Conservation (phyloP, 2,888 invertebrate species). For the Xanthorhoe designata region DNA sequence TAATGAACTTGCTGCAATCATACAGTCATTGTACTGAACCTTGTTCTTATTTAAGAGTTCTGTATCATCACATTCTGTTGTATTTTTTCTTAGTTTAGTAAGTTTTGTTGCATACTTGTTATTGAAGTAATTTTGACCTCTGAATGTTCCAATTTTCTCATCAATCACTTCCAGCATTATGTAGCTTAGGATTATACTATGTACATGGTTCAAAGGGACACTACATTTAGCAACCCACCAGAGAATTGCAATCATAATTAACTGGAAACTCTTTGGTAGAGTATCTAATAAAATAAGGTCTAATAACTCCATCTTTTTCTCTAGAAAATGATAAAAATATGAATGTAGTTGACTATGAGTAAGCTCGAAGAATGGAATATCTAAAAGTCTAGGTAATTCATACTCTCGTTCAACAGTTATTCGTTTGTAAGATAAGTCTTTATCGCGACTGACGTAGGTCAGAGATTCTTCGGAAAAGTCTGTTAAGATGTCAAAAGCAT, state of each 20-base stretch:
- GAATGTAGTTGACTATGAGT: slow-evolving; percentile 57
- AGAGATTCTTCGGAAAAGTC: slow-evolving; percentile 68
- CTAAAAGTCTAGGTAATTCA: slow-evolving; percentile 55
- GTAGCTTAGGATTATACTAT: slow-evolving; percentile 85
- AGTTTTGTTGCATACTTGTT: slow-evolving; percentile 74
- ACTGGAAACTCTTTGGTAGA: slow-evolving; percentile 85
- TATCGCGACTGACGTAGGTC: slow-evolving; percentile 71
- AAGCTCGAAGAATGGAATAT: slow-evolving; percentile 59
- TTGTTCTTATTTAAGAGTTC: slow-evolving; percentile 77
- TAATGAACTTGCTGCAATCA: slow-evolving; percentile 85
- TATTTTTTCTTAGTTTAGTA: slow-evolving; percentile 59
- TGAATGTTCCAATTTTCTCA: slow-evolving; percentile 82
- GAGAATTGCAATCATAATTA: slow-evolving; percentile 84
- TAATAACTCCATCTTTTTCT: slow-evolving; percentile 66
- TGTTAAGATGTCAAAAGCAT: slow-evolving; percentile 82
- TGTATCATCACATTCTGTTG: slow-evolving; percentile 45
- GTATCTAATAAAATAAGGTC: slow-evolving; percentile 65
- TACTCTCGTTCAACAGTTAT: slow-evolving; percentile 59
- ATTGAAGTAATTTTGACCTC: slow-evolving; percentile 78
- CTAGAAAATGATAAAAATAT: slow-evolving; percentile 80
- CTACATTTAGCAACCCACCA: slow-evolving; percentile 85
- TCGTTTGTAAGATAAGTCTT: slow-evolving; percentile 61
- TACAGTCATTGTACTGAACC: slow-evolving; percentile 85
- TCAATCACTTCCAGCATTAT: slow-evolving; percentile 86
- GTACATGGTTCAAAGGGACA: slow-evolving; percentile 77